A percentile compares a stretch with the other conserved stretches of the same genome.
These are phyloP conservation scores for Pemphigus obesinymphae DNA, from an alignment of 1,140 invertebrate genomes.

Conservation along the genomic window DNA sequence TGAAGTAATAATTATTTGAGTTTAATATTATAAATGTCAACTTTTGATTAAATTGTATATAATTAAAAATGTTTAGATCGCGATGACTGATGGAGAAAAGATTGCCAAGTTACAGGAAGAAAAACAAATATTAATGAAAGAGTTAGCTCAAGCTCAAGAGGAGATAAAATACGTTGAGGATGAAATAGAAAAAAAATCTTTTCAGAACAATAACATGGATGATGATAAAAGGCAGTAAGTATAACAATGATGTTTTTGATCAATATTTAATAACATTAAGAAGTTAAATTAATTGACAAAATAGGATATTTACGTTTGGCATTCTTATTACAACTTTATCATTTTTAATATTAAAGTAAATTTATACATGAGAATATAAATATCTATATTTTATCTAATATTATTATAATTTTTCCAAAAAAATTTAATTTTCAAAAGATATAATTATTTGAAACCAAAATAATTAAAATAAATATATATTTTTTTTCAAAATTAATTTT, in stretches of 20 bases:
- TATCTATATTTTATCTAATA: no score
- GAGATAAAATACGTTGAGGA: background rate
- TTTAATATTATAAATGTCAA: background rate
- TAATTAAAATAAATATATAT: no score
- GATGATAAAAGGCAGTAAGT: slow-evolving; percentile 4
- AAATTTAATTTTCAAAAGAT: no score
- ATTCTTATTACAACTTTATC: no score
- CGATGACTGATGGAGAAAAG: slow-evolving; percentile 18
- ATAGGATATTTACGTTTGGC: no score
- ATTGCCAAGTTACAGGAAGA: slow-evolving; percentile 2
- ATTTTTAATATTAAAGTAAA: no score
- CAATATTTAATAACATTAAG: no score
- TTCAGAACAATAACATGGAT: background rate
- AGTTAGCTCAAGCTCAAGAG: background rate
- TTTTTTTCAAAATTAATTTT: no score
- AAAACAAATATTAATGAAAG: slow-evolving; percentile 49
- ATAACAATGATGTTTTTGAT: background rate
- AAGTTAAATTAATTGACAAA: no score
- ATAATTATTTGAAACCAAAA: no score
- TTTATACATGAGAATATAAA: no score
- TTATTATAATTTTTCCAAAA: no score
- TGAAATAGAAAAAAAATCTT: slow-evolving; percentile 6
- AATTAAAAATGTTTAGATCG: background rate
- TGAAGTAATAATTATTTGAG: background rate
- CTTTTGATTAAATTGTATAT: background rate